phyloP scores from a whole-genome alignment of 2,113 vertebrate genomes.

The Ptyas mucosa region DNA sequence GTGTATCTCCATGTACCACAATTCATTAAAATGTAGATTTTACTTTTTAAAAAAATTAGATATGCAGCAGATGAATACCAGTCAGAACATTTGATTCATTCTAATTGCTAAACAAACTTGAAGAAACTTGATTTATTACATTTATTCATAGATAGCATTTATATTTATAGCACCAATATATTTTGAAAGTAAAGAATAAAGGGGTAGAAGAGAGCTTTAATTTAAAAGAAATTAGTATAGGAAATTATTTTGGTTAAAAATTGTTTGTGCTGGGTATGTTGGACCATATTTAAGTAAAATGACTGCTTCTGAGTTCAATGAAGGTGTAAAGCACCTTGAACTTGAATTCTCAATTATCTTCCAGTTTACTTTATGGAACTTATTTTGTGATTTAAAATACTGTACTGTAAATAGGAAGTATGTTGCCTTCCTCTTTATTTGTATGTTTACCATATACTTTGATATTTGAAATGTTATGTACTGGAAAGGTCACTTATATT shows the following conservation, averaged over 20 bases:
- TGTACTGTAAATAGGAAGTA: slow-evolving; percentile 85
- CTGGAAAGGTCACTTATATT: slow-evolving; percentile 95
- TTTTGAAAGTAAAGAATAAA: slow-evolving; percentile 63
- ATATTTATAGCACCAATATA: slow-evolving; percentile 75
- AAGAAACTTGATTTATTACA: slow-evolving; percentile 67
- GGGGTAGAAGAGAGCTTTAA: slow-evolving; percentile 76
- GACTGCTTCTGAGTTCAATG: slow-evolving; percentile 69
- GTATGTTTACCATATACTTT: slow-evolving; percentile 95
- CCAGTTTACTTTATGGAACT: slow-evolving; percentile 76
- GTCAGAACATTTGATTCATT: slow-evolving; percentile 52
- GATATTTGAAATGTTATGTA: slow-evolving; percentile 88
- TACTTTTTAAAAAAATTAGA: slow-evolving; percentile 25
- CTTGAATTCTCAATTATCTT: slow-evolving; percentile 71
- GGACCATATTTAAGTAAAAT: slow-evolving; percentile 75
- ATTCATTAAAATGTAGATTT: slow-evolving; percentile 42
- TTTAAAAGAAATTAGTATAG: slow-evolving; percentile 74
- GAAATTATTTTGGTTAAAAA: slow-evolving; percentile 80
- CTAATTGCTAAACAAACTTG: slow-evolving; percentile 70
- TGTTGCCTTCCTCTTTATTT: slow-evolving; percentile 80
- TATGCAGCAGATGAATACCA: slow-evolving; percentile 52
- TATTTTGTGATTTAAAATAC: slow-evolving; percentile 84
- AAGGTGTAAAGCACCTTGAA: slow-evolving; percentile 69
- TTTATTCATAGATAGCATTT: slow-evolving; percentile 73
- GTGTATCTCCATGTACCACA: slow-evolving; percentile 48
- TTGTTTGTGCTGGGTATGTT: slow-evolving; percentile 82